Conservation (phyloP, 2,113 vertebrate genomes). For the Serilophus lunatus region DNA sequence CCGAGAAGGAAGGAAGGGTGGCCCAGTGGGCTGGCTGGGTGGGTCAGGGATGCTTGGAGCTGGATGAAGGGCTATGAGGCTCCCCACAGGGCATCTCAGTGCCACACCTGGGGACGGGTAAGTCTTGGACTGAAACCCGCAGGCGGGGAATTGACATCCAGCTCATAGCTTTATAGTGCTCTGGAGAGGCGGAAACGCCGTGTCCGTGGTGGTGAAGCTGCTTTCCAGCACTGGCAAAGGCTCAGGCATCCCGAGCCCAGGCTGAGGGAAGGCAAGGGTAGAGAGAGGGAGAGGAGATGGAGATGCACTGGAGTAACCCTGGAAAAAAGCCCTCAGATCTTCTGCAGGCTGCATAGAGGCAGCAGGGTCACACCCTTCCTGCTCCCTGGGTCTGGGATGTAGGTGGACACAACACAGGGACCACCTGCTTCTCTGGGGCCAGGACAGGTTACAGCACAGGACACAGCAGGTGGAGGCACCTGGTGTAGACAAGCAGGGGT, state of each 20-base stretch:
- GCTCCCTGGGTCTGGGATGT: not conserved
- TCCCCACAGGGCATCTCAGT: not conserved
- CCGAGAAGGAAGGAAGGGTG: not conserved
- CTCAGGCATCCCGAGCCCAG: not conserved
- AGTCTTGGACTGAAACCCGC: not conserved
- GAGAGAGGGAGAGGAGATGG: not conserved
- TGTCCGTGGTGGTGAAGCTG: not conserved
- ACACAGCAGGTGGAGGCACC: not conserved
- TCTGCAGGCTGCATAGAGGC: not conserved
- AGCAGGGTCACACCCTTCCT: not conserved
- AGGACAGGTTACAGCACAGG: not conserved
- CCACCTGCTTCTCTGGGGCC: not conserved
- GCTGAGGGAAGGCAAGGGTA: not conserved
- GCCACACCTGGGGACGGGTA: not conserved
- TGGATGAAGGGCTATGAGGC: not conserved
- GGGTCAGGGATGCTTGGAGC: not conserved
- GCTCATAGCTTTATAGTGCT: rapidly evolving
- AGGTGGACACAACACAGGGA: rapidly evolving
- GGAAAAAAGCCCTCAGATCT: not conserved
- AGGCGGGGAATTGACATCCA: not conserved
- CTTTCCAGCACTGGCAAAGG: not conserved
- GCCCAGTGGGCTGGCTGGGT: not conserved
- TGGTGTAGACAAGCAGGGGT: not conserved
- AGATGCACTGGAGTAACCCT: not conserved
- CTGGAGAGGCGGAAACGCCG: not conserved